Evolutionary conservation across 2,797 vertebrate species (phyloP), one percentile per base, ranked within the genome.

Genomic region (Gobio occitaniae): DNA sequence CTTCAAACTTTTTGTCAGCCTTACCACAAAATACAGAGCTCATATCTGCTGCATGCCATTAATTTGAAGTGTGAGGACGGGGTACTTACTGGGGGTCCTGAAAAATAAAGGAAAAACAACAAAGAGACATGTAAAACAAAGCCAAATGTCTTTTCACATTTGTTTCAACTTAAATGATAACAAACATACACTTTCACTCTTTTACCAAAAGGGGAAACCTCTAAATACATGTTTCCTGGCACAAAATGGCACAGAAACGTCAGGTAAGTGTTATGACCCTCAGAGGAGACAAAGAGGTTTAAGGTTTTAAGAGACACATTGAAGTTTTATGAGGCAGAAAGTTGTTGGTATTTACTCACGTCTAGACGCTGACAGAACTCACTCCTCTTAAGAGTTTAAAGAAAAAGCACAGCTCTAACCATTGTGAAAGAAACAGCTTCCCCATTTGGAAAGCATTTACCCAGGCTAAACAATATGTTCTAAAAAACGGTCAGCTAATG

Each of bases 71-170:
- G 52, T 70, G 69, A 74, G 8, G 68, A 72, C 52, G 88, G 70
- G 86, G 86, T 95, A 95, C 95, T 96, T 95, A 96, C 95, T 83
- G 95, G 94, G 85, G 88, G 85, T 86, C 95, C 95, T 96, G 94
- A 78, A 95, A 94, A 74, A 87, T 17, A 86, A 36, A 87, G 12
- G 63, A 80, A 87, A 68, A 47, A 84, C 12, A 84, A 54, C 25
- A 47, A 87, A 54, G 50, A 41, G 29, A 83, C 12, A 2, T 52
- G 12, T 70, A 36, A 70, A 71, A 63, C 54, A 50, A 56, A 70
- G 19, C 3, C 1, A 66, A 79, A 47, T 21, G 25, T 36, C 2
- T 50, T 63, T 19, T 1, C 32, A 36, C 12, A 69, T 71, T 32
- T 32, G 25, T 21, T 78, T 65, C 6, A 5, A 65, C 7, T 17